phyloP scores from a whole-genome alignment of 2,113 vertebrate species.

The Phrynocephalus versicolor region DNA sequence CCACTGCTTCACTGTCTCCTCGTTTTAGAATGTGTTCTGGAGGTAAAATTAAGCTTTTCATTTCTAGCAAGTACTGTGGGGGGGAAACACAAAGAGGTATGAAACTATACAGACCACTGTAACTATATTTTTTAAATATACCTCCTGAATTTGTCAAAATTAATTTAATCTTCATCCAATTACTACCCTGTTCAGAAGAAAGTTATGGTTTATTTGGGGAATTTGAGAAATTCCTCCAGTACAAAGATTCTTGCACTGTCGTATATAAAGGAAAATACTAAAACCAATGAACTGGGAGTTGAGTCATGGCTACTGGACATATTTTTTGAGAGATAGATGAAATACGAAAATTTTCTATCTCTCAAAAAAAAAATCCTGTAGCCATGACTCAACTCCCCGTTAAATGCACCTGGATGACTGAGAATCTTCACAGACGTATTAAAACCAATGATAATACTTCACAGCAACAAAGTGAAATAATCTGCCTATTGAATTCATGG shows the following conservation, averaged over 20 bases:
- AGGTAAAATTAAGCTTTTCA: slow-evolving; percentile 98
- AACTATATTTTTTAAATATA: background rate
- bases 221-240: background rate
- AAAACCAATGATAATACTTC: too few species aligned
- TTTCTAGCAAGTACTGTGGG: slow-evolving; percentile 94
- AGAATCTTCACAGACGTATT: too few species aligned
- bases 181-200: background rate
- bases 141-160: background rate
- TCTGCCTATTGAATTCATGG: too few species aligned
- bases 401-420: too few species aligned
- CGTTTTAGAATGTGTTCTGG: slow-evolving; percentile 98
- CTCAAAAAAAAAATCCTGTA: too few species aligned
- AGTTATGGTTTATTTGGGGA: background rate
- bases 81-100: slow-evolving; percentile 23
- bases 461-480: too few species aligned
- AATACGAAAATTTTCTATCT: too few species aligned
- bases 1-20: slow-evolving; percentile 97
- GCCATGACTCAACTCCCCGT: too few species aligned
- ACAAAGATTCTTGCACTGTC: background rate
- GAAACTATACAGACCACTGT: background rate
- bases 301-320: too few species aligned
- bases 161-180: fast-evolving
- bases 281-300: background rate
- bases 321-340: too few species aligned
- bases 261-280: background rate